Evolutionary conservation across 2,888 invertebrate species (phyloP).

Genomic region (Adelognathus sp.): DNA sequence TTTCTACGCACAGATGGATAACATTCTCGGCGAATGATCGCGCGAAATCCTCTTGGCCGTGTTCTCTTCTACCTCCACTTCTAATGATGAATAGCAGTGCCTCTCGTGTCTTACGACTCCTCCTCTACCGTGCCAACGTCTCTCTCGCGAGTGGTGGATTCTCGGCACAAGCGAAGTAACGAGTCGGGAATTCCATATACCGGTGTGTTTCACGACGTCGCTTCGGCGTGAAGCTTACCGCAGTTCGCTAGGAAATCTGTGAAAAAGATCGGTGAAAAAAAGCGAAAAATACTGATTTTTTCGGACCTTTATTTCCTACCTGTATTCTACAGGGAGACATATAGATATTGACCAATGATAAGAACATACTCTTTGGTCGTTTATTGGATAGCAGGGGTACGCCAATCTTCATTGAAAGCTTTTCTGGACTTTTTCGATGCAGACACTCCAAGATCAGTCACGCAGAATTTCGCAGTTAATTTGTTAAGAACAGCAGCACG

Average conservation of each 20-base stretch:
- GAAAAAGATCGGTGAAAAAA: too few relatives aligned
- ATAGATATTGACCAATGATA: too few relatives aligned
- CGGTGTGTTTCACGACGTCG: neutral
- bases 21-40: neutral
- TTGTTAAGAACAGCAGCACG: too few relatives aligned
- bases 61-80: neutral
- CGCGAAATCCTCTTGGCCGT: neutral
- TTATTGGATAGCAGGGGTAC: too few relatives aligned
- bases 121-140: neutral
- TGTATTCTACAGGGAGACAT: too few relatives aligned
- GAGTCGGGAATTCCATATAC: neutral
- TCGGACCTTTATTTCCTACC: too few relatives aligned
- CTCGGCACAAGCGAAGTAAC: neutral
- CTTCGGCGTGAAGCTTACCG: neutral
- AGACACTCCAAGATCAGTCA: too few relatives aligned
- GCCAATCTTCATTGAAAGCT: too few relatives aligned
- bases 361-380: too few relatives aligned
- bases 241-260: neutral
- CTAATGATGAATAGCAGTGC: constrained; percentile 17
- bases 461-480: too few relatives aligned
- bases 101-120: neutral
- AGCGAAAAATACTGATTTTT: too few relatives aligned
- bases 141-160: neutral
- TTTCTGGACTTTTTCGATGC: too few relatives aligned
- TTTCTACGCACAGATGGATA: constrained; percentile 29